Evolutionary conservation across 1,140 invertebrate genomes (phyloP).

Genomic region (Drosophila pachea): DNA sequence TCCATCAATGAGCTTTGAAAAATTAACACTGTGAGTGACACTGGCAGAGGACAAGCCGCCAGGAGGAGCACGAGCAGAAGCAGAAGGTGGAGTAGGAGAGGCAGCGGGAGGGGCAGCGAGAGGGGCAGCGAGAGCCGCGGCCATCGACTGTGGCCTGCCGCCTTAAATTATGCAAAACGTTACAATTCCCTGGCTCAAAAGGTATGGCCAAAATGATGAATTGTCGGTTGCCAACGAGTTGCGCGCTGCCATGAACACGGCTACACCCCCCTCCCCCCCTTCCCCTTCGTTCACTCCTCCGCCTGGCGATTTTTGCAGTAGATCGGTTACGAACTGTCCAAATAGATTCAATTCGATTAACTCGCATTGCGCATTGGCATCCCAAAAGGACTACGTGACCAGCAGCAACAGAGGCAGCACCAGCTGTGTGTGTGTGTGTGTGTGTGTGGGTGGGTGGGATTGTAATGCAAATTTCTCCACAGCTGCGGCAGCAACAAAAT

Average conservation of each 20-base stretch:
- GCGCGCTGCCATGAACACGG: constrained; percentile 1
- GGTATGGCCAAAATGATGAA: constrained; percentile 67
- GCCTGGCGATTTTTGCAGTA: constrained; percentile 10
- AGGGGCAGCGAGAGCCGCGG: not conserved
- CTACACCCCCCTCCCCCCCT: not conserved
- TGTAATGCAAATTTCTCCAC: constrained; percentile 3
- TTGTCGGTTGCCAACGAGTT: constrained; percentile 54
- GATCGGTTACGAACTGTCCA: constrained; percentile 4
- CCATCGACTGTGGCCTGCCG: constrained; percentile 55
- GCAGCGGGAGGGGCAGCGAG: too few species aligned
- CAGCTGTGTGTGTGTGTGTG: not conserved
- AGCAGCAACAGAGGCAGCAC: too few species aligned
- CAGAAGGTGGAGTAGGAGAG: too few species aligned
- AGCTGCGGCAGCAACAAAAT: not conserved
- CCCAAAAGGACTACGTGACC: constrained; percentile 55
- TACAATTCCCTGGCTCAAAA: constrained; percentile 54
- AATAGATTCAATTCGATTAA: constrained; percentile 71
- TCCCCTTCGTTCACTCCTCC: not conserved
- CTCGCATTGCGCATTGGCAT: constrained; percentile 51
- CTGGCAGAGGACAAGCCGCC: constrained; percentile 57
- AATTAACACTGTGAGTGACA: constrained; percentile 73
- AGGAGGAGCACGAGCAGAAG: not conserved
- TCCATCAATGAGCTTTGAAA: constrained; percentile 75
- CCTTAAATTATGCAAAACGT: constrained; percentile 73
- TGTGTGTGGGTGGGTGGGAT: constrained; percentile 3